Conservation (phyloP, 1,140 invertebrate genomes). For the Drosophila athabasca region DNA sequence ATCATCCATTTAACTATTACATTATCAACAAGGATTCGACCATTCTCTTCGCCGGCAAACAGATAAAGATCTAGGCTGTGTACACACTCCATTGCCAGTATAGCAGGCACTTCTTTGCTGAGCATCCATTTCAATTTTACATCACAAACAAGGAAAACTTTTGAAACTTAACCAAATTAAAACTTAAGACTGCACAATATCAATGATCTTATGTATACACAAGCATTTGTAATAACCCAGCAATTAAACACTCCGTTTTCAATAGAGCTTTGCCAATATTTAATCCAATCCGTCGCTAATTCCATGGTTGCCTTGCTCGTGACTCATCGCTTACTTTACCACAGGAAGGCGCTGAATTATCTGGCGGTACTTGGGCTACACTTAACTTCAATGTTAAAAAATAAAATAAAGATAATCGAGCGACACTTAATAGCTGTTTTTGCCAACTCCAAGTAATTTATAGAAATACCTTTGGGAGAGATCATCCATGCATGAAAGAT, state of each 20-base stretch:
- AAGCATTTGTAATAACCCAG: slow-evolving; percentile 38
- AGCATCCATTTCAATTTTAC: slow-evolving; percentile 58
- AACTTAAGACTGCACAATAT: slow-evolving; percentile 28
- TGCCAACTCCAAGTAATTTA: slow-evolving; percentile 36
- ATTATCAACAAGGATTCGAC: slow-evolving; percentile 25
- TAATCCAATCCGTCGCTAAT: background rate
- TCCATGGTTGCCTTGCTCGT: slow-evolving; percentile 37
- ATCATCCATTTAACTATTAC: slow-evolving; percentile 59
- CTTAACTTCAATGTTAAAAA: slow-evolving; percentile 12
- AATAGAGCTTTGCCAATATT: slow-evolving; percentile 16
- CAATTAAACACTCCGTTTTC: slow-evolving; percentile 18
- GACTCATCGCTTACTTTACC: slow-evolving; percentile 59
- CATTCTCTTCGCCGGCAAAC: slow-evolving; percentile 44
- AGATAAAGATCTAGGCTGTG: background rate
- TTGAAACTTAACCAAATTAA: slow-evolving; percentile 6
- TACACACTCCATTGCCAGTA: too few relatives aligned
- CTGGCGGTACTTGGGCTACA: slow-evolving; percentile 41
- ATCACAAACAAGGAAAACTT: slow-evolving; percentile 25
- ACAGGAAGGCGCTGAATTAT: slow-evolving; percentile 41
- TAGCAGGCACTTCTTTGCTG: slow-evolving; percentile 32
- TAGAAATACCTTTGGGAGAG: slow-evolving; percentile 53
- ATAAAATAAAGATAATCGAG: slow-evolving; percentile 36
- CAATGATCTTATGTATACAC: slow-evolving; percentile 40
- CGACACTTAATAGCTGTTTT: slow-evolving; percentile 26
- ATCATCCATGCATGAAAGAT: slow-evolving; percentile 38